A percentile compares a stretch with the other conserved stretches of the same genome.
These are phyloP conservation scores for Anthonomus grandis DNA, from an alignment of 1,140 invertebrate genomes.

Conservation along the genomic window DNA sequence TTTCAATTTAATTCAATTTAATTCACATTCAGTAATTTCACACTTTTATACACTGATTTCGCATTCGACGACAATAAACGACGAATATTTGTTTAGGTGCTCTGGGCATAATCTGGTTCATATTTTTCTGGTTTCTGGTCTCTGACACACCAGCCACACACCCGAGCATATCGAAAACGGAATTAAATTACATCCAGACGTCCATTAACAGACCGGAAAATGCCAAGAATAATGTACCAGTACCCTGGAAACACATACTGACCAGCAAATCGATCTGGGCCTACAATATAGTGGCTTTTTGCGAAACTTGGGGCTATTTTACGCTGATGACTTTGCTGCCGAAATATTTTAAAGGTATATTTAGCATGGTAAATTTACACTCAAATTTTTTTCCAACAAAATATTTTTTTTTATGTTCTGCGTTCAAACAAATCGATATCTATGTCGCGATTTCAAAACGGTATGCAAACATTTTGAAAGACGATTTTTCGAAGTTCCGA, in stretches of 20 bases:
- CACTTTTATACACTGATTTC: constrained; percentile 3
- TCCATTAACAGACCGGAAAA: constrained; percentile 37
- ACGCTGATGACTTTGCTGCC: constrained; percentile 87
- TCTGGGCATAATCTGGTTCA: constrained; percentile 67
- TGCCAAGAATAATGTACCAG: constrained; percentile 51
- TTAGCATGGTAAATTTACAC: not conserved
- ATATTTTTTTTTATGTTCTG: constrained; percentile 1
- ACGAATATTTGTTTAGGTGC: not conserved
- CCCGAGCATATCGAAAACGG: constrained; percentile 66
- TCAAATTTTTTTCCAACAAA: not conserved
- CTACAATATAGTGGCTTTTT: constrained; percentile 72
- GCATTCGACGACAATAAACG: not conserved
- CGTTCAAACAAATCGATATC: not conserved
- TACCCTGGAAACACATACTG: constrained; percentile 74
- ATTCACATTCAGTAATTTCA: too few species aligned
- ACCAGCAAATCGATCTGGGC: constrained; percentile 77
- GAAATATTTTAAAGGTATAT: constrained; percentile 82
- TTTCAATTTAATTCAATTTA: too few species aligned
- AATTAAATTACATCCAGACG: constrained; percentile 73
- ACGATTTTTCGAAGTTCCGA: too few species aligned
- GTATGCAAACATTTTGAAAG: not conserved
- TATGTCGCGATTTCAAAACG: not conserved
- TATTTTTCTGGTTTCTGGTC: constrained; percentile 66
- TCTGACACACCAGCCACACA: constrained; percentile 75
- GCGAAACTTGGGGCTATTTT: constrained; percentile 90